Percentiles rank a stretch among this genome's conserved stretches.
Conservation (phyloP, 2,888 invertebrate genomes). For the Erpobdella octoculata region DNA sequence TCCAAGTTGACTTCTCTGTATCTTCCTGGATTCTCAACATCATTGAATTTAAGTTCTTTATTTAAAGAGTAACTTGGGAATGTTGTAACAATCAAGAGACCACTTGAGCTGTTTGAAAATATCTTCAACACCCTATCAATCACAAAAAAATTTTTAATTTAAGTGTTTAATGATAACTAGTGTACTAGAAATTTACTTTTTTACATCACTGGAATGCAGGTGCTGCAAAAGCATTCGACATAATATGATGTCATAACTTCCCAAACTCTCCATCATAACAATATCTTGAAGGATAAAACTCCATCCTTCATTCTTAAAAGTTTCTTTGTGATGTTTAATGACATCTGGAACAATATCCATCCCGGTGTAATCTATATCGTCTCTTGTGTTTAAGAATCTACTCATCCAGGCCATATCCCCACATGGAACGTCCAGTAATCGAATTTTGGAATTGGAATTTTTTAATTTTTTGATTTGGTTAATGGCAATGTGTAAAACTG, state of each 20-base stretch:
- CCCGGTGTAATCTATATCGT: conserved; percentile 38
- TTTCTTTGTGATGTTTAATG: conserved; percentile 34
- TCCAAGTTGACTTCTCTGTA: conserved; percentile 36
- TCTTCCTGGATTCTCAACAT: conserved; percentile 35
- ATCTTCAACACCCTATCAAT: conserved; percentile 27
- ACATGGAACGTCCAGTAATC: conserved; percentile 37
- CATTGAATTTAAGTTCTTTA: conserved; percentile 29
- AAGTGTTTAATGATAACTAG: not conserved
- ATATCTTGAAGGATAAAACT: conserved; percentile 34
- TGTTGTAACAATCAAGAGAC: conserved; percentile 35
- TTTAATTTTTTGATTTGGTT: conserved; percentile 31
- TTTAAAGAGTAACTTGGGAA: conserved; percentile 31
- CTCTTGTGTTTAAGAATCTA: conserved; percentile 36
- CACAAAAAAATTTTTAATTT: not conserved
- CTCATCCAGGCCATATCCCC: conserved; percentile 40
- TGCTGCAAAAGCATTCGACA: conserved; percentile 38
- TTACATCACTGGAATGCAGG: conserved; percentile 32
- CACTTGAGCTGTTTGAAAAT: conserved; percentile 32
- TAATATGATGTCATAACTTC: conserved; percentile 35
- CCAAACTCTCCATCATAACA: conserved; percentile 21
- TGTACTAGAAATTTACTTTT: not conserved
- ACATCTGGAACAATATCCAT: conserved; percentile 37
- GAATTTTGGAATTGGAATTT: conserved; percentile 9
- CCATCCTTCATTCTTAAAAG: conserved; percentile 28
- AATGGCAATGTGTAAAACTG: conserved; percentile 33